phyloP scores from a whole-genome alignment of 2,113 vertebrate species.

The Lophotis ruficrista region DNA sequence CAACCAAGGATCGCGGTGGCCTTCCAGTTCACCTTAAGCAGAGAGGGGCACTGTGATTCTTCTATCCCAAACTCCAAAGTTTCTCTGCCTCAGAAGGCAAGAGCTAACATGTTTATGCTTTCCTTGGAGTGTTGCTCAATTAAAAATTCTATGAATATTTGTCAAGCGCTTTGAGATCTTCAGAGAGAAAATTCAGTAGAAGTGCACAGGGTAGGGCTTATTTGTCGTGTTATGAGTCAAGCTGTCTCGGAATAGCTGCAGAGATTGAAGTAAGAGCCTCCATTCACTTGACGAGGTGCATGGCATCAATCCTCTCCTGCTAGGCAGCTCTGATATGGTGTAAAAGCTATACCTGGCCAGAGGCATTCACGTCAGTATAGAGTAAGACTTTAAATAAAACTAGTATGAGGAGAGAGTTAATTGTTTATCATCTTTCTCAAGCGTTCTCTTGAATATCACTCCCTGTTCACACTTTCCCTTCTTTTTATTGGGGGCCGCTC shows the following conservation, averaged over 20 bases:
- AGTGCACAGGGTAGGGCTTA: neutral
- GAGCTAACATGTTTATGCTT: neutral
- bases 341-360: neutral
- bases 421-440: neutral
- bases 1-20: rapidly evolving
- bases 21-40: neutral
- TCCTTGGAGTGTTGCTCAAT: neutral
- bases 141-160: neutral
- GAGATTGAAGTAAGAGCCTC: neutral
- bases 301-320: rapidly evolving
- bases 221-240: neutral
- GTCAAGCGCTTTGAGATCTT: neutral
- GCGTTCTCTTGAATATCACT: neutral
- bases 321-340: neutral
- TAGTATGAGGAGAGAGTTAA: neutral
- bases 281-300: neutral
- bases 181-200: neutral
- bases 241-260: neutral
- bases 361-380: neutral
- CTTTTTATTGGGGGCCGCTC: neutral
- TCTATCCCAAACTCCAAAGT: neutral
- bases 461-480: neutral
- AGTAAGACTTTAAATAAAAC: neutral
- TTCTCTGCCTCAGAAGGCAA: neutral
- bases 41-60: neutral